phyloP scores from a whole-genome alignment of 2,888 invertebrate genomes.

The Drosophila barbarae region DNA sequence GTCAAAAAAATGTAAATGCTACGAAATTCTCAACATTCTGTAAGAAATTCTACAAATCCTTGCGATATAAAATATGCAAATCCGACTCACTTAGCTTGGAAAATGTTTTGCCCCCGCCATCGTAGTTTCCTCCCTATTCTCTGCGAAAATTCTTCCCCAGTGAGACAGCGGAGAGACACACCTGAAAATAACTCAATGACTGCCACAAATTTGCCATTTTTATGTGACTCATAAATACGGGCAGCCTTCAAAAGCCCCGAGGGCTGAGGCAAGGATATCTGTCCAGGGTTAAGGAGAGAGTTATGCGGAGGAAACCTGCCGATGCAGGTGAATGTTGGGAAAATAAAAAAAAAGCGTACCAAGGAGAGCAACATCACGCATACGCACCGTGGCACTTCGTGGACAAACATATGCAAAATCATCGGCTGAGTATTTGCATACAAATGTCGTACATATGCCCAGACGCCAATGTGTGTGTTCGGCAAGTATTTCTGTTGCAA shows the following conservation, averaged over 20 bases:
- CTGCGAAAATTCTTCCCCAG: constrained; percentile 32
- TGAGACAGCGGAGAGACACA: constrained; percentile 29
- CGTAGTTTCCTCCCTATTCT: constrained; percentile 13
- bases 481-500: constrained; percentile 63
- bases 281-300: constrained; percentile 13
- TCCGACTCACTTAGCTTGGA: constrained; percentile 35
- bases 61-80: constrained; percentile 50
- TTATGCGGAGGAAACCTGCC: constrained; percentile 6
- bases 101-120: constrained; percentile 22
- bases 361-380: constrained; percentile 31
- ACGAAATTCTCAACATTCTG: constrained; percentile 28
- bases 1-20: constrained; percentile 33
- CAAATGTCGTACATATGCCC: constrained; percentile 61
- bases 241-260: constrained; percentile 25
- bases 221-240: constrained; percentile 49
- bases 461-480: constrained; percentile 17
- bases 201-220: constrained; percentile 54
- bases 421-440: constrained; percentile 63
- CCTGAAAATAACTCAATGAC: constrained; percentile 47
- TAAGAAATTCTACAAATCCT: constrained; percentile 40
- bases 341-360: constrained; percentile 32
- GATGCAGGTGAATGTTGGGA: constrained; percentile 38
- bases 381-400: constrained; percentile 39
- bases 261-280: constrained; percentile 11
- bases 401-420: constrained; percentile 58